Evolutionary conservation across 1,140 invertebrate species (phyloP).

Genomic region (Mya arenaria): DNA sequence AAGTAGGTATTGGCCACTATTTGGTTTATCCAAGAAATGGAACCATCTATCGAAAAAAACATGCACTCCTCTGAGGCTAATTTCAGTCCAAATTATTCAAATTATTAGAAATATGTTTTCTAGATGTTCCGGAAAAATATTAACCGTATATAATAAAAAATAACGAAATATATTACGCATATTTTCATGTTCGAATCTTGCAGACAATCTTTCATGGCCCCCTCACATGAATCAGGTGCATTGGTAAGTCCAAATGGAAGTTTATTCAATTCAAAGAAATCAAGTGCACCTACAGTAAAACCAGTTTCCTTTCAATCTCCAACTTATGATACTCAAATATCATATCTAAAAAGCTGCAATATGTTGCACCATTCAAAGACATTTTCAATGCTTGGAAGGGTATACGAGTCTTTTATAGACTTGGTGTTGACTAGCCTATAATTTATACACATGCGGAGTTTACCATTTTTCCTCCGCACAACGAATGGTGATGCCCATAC

Average conservation of each 20-base stretch:
- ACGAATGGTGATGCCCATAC: too few species aligned
- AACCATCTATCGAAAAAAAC: constrained; percentile 73
- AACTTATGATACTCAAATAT: neutral
- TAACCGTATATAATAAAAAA: constrained; percentile 60
- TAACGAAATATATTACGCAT: constrained; percentile 63
- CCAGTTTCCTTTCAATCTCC: neutral
- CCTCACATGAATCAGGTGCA: constrained; percentile 81
- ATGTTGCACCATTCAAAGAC: too few species aligned
- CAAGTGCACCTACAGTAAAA: neutral
- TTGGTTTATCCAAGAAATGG: constrained; percentile 67
- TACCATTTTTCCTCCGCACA: too few species aligned
- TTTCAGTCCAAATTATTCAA: constrained; percentile 50
- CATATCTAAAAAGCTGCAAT: neutral
- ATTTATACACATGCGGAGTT: too few species aligned
- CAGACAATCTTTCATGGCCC: constrained; percentile 80
- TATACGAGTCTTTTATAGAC: too few species aligned
- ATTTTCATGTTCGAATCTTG: constrained; percentile 2
- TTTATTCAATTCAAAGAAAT: constrained; percentile 1
- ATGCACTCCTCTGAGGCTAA: constrained; percentile 74
- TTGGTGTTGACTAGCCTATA: too few species aligned
- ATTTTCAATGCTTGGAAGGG: too few species aligned
- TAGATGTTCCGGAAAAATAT: constrained; percentile 49
- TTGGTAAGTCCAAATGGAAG: constrained; percentile 80
- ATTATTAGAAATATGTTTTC: constrained; percentile 63
- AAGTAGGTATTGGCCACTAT: constrained; percentile 63